Base-by-base conservation (phyloP, 37 sponge, comb jelly and placozoan species). In the Cliona cf. orientalis region DNA sequence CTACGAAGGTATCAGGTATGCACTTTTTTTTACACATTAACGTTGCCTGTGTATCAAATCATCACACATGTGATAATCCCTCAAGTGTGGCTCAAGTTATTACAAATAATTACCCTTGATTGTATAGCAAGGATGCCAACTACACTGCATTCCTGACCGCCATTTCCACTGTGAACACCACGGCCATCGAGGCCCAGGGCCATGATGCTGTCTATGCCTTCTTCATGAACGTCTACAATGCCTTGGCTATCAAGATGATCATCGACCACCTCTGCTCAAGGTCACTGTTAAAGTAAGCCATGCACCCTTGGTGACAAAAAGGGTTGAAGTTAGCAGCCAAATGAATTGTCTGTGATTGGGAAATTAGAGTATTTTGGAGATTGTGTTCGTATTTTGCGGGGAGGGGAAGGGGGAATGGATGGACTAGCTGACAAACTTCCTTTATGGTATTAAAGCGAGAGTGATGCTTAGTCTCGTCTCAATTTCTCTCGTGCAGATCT, bases 211-310 rank as follows among this genome's bases (percentile, higher is more conserved):
- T 68, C 0, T 91, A 91, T 45, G 87, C 87, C 38, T 86, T 86
- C 78, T 91, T 86, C 82, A 91, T 86, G 66, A 91, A 91, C 77
- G 87, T 82, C 38, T 91, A 91, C 79, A 91, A 91, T 81, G 87
- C 87, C 1, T 46, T 91, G 36, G 92, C 92, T 57, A 91, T 91
- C 28, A 86, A 80, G 45, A 91, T 91, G 92, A 86, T 91, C 32
- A 82, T 91, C 23, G 71, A 91, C 5, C 87, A 91, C 45, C 87
- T 87, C 5, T 91, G 92, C 58, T 31, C 42, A 14, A 75, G 66
- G 2, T 40, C 42, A 32, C 9, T 56, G 59, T 28, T 38, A 17
- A 43, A 74, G 87, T 86, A 75, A 68, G 71, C 22, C 28, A 61
- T 6, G 25, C n/a, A 61, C 5, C n/a, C 26, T 25, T 6, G 25